A percentile compares a stretch with the other conserved stretches of the same genome.
phyloP scores from a whole-genome alignment of 2,113 vertebrate species.

The Acanthisitta chloris region DNA sequence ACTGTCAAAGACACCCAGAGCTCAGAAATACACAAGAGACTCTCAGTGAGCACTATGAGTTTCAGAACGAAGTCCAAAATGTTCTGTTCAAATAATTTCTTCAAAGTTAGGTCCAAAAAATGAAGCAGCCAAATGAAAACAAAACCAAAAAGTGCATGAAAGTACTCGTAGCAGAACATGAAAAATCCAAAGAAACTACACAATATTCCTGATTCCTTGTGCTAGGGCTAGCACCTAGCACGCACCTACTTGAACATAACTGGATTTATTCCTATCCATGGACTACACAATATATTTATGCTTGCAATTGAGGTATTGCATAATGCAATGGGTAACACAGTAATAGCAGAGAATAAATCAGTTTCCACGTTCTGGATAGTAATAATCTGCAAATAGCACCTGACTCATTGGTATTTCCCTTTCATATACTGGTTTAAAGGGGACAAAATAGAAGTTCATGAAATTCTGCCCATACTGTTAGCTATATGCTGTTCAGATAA shows the following conservation, averaged over 20 bases:
- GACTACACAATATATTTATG: constrained; percentile 8
- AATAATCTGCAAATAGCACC: neutral
- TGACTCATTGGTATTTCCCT: constrained; percentile 18
- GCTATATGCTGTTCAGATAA: neutral
- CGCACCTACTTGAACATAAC: neutral
- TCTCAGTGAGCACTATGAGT: neutral
- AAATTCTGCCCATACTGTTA: neutral
- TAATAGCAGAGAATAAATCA: constrained; percentile 26
- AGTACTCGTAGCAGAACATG: neutral
- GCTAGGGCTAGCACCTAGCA: neutral
- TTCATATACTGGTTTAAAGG: neutral
- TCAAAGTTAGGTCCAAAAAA: neutral
- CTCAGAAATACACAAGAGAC: neutral
- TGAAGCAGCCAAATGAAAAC: neutral
- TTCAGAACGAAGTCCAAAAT: neutral
- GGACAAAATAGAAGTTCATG: neutral
- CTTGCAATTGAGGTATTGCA: neutral
- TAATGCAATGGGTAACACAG: neutral
- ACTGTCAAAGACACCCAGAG: neutral
- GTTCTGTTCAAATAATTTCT: neutral
- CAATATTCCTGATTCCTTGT: neutral
- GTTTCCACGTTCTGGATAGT: neutral
- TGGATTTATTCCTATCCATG: neutral
- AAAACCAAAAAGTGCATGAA: neutral
- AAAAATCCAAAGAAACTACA: neutral